These are phyloP conservation scores for Gasteruption jaculator DNA, from an alignment of 2,888 invertebrate species.

Conservation along the genomic window DNA sequence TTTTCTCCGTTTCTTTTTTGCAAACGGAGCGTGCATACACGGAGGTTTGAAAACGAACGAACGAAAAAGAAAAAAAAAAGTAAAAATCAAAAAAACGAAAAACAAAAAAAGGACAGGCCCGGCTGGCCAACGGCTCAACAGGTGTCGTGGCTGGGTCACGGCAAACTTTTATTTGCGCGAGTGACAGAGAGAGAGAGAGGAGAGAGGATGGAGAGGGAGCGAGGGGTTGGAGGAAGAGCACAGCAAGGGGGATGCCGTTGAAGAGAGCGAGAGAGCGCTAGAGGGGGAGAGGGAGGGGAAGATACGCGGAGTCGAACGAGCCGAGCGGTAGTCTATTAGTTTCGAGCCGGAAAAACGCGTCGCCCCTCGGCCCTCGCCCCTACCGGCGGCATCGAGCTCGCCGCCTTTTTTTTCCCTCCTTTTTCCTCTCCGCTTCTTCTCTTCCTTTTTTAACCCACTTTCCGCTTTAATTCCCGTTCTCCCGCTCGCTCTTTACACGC, in stretches of 20 bases:
- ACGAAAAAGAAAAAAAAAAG: no score
- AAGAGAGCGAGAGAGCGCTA: constrained; percentile 18
- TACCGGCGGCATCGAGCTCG: no score
- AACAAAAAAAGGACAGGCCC: no score
- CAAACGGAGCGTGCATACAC: no score
- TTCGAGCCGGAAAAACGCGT: constrained; percentile 45
- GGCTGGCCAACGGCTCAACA: constrained; percentile 48
- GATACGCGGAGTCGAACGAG: constrained; percentile 36
- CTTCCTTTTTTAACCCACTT: no score
- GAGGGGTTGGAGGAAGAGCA: constrained; percentile 22
- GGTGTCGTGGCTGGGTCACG: constrained; percentile 46
- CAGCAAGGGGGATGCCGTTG: constrained; percentile 13
- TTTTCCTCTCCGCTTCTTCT: constrained; percentile 17
- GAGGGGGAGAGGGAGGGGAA: constrained; percentile 23
- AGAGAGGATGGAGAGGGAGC: constrained; percentile 24
- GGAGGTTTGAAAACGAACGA: no score
- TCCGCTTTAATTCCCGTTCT: no score
- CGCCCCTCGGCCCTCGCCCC: constrained; percentile 31
- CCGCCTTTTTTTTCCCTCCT: constrained; percentile 17
- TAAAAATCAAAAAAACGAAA: no score
- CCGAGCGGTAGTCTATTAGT: constrained; percentile 48
- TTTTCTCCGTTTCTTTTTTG: no score
- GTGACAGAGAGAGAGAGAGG: constrained; percentile 27
- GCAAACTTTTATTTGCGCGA: constrained; percentile 50
- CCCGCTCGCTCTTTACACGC: constrained; percentile 17